phyloP scores from a whole-genome alignment of 2,797 vertebrate genomes.

The Malurus splendens region DNA sequence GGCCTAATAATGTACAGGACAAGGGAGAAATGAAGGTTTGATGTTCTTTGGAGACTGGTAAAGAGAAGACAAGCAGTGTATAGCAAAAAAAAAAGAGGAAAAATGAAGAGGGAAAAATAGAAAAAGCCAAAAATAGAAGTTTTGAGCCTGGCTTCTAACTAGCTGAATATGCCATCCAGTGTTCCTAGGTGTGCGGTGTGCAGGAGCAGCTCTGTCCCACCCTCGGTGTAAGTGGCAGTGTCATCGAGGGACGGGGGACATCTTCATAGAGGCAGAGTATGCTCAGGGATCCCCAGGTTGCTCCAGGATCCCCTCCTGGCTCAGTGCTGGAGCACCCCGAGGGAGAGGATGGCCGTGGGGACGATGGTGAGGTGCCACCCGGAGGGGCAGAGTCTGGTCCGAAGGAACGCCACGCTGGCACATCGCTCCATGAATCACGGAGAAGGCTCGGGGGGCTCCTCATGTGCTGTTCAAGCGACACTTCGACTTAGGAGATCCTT shows the following conservation, averaged over 20 bases:
- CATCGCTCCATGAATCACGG: not conserved
- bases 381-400: fast-evolving
- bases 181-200: not conserved
- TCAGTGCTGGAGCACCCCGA: not conserved
- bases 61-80: not conserved
- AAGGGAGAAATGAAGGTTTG: slow-evolving; percentile 29
- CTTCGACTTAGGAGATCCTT: not conserved
- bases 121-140: slow-evolving; percentile 6
- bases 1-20: not conserved
- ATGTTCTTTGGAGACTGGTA: not conserved
- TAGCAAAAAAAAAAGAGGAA: not conserved
- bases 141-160: slow-evolving; percentile 14
- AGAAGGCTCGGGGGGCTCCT: not conserved
- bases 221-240: fast-evolving
- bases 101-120: not conserved
- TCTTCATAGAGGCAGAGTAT: not conserved
- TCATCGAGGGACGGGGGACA: not conserved
- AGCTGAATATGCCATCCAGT: not conserved
- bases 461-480: not conserved
- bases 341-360: not conserved
- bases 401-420: fast-evolving
- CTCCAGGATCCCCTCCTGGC: not conserved
- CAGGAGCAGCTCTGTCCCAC: not conserved
- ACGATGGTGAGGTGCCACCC: fast-evolving
- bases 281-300: fast-evolving